Evolutionary conservation across 2,797 vertebrate species (phyloP).

Genomic region (Sebastes hubbsi): DNA sequence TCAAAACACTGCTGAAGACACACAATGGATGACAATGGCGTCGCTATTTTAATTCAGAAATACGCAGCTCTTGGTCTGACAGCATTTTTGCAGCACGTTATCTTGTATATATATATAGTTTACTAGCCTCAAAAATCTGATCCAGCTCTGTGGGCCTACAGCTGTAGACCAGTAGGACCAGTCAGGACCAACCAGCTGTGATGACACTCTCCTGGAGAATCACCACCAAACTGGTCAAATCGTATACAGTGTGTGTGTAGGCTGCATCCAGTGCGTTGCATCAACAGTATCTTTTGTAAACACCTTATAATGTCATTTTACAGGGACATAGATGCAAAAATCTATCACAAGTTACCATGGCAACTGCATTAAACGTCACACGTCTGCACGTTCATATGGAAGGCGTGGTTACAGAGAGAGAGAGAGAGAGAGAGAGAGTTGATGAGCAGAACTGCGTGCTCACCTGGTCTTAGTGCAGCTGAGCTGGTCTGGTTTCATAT

Average conservation of each 20-base stretch:
- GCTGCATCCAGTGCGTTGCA: not conserved
- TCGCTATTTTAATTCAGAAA: too few species aligned
- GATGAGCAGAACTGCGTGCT: not conserved
- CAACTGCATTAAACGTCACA: slow-evolving; percentile 48
- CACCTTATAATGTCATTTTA: not conserved
- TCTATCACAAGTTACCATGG: slow-evolving; percentile 46
- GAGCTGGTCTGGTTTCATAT: not conserved
- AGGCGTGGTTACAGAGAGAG: slow-evolving; percentile 28
- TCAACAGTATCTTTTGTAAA: not conserved
- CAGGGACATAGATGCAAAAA: not conserved
- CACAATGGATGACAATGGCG: not conserved
- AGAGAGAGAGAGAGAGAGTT: not conserved
- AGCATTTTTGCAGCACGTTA: too few species aligned
- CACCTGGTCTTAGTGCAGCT: not conserved
- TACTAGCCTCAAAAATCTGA: too few species aligned
- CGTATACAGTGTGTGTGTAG: not conserved
- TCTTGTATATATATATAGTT: too few species aligned
- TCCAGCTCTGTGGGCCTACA: not conserved
- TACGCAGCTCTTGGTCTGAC: too few species aligned
- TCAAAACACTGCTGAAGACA: too few species aligned
- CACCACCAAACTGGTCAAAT: not conserved
- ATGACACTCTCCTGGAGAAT: not conserved
- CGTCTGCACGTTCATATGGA: not conserved
- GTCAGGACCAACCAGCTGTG: too few species aligned
- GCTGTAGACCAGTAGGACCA: not conserved